Percentiles rank a stretch among this genome's conserved stretches.
These are phyloP conservation scores for Casuarius casuarius DNA, from an alignment of 2,113 vertebrate species.

Conservation along the genomic window DNA sequence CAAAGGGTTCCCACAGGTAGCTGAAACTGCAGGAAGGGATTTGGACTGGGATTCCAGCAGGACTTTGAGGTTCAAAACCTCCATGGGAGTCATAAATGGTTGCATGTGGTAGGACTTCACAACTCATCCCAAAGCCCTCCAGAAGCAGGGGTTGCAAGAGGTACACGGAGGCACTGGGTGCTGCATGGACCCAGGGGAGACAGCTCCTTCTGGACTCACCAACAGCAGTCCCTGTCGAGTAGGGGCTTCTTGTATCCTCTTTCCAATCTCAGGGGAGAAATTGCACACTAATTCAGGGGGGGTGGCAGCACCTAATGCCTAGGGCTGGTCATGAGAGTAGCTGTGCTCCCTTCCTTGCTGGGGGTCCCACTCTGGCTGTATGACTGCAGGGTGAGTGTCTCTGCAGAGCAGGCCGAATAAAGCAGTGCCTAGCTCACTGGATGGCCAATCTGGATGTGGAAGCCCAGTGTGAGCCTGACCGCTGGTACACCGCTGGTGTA, in stretches of 20 bases:
- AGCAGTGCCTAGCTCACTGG: neutral
- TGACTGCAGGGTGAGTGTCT: neutral
- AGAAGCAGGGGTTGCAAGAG: neutral
- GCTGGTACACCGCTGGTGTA: neutral
- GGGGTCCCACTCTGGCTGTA: neutral
- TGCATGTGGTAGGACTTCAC: neutral
- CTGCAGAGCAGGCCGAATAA: neutral
- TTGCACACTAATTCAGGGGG: neutral
- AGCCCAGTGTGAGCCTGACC: neutral
- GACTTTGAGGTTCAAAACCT: neutral
- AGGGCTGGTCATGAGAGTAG: neutral
- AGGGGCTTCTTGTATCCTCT: neutral
- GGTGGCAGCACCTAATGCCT: neutral
- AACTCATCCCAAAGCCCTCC: neutral
- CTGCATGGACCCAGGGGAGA: rapidly evolving
- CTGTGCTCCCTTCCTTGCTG: neutral
- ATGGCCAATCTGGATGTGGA: neutral
- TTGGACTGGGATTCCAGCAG: neutral
- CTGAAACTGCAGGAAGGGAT: neutral
- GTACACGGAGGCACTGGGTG: neutral
- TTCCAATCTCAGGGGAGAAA: neutral
- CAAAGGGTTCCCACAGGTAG: neutral
- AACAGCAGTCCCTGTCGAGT: neutral
- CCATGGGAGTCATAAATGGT: neutral
- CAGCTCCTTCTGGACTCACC: neutral